Conservation (phyloP, 2,888 invertebrate genomes). For the Parnassius apollo region DNA sequence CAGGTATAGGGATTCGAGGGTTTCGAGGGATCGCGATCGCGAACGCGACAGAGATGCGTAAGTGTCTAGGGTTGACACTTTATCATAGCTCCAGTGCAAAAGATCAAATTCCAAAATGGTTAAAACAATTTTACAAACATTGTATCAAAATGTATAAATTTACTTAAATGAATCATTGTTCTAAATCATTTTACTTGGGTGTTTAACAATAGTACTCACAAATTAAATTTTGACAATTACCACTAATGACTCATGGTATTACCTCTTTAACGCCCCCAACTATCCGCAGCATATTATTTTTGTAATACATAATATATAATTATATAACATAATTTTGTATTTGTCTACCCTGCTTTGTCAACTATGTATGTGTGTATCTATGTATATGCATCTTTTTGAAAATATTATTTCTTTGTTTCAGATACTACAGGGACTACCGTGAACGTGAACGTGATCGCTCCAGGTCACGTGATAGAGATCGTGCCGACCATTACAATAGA, state of each 20-base stretch:
- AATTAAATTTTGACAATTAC: no score
- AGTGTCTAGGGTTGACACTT: constrained; percentile 47
- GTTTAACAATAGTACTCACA: not conserved
- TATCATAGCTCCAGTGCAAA: not conserved
- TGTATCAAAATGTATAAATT: not conserved
- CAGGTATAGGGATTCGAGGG: constrained; percentile 82
- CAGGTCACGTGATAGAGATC: constrained; percentile 87
- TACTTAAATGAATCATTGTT: not conserved
- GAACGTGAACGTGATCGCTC: constrained; percentile 87
- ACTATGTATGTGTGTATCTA: no score
- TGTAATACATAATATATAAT: no score
- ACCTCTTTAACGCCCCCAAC: no score
- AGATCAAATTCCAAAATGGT: not conserved
- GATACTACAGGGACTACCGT: constrained; percentile 82
- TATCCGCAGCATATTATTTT: no score
- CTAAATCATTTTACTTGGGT: not conserved
- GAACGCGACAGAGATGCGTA: constrained; percentile 83
- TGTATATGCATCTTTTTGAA: no score
- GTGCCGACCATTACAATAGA: constrained; percentile 86
- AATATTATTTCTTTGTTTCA: constrained; percentile 42
- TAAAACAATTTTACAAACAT: not conserved
- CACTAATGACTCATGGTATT: no score
- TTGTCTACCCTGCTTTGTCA: no score
- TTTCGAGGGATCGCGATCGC: constrained; percentile 86
- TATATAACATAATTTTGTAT: no score